phyloP scores from a whole-genome alignment of 2,888 invertebrate species.

The Subacronicta megacephala region DNA sequence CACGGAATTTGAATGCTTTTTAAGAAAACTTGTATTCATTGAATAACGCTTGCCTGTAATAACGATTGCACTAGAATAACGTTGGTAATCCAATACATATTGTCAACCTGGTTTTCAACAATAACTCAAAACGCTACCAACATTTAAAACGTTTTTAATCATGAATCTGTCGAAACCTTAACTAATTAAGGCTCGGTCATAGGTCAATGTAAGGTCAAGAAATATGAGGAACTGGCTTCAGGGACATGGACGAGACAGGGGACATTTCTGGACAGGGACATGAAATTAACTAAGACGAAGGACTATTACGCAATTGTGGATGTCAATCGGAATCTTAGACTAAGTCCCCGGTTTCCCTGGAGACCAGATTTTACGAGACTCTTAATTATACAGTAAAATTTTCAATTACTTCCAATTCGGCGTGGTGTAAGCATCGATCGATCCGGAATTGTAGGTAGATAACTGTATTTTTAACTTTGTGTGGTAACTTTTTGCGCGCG shows the following conservation, averaged over 20 bases:
- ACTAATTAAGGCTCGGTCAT: conserved; percentile 15
- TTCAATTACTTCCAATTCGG: conserved; percentile 14
- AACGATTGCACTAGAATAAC: not conserved
- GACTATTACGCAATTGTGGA: not conserved
- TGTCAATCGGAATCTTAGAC: not conserved
- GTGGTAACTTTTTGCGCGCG: conserved; percentile 39
- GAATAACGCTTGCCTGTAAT: not conserved
- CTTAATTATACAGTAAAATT: conserved; percentile 19
- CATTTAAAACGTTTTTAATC: not conserved
- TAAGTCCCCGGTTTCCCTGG: no score
- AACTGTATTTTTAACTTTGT: conserved; percentile 49
- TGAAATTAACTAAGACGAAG: no score
- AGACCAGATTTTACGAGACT: not conserved
- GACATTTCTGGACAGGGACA: no score
- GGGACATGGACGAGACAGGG: no score
- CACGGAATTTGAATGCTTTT: not conserved
- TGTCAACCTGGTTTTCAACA: not conserved
- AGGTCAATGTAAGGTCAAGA: conserved; percentile 38
- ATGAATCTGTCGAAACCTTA: conserved; percentile 11
- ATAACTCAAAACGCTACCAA: not conserved
- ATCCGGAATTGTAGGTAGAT: conserved; percentile 34
- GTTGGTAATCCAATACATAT: not conserved
- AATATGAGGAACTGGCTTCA: conserved; percentile 4
- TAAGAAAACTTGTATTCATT: not conserved
- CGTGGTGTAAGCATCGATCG: conserved; percentile 15